phyloP scores from a whole-genome alignment of 2,888 invertebrate species.

The Harpagoxenus sublaevis region DNA sequence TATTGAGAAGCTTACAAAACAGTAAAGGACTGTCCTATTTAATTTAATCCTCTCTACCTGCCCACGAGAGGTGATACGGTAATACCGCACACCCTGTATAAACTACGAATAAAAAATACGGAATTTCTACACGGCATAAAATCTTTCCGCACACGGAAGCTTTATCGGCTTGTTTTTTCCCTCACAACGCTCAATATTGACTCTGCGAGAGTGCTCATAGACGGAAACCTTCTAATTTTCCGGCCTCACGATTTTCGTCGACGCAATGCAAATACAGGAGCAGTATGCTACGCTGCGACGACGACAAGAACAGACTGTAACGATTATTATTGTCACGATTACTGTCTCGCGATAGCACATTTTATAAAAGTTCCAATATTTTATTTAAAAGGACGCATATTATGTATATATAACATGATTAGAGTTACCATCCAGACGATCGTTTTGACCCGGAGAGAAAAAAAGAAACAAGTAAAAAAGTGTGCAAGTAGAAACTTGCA shows the following conservation, averaged over 20 bases:
- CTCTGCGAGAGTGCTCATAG: constrained; percentile 78
- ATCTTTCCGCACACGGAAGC: constrained; percentile 65
- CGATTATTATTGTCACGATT: not conserved
- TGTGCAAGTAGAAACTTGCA: no score
- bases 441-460: no score
- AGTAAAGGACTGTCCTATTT: no score
- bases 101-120: not conserved
- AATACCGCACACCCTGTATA: no score
- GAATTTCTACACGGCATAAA: not conserved
- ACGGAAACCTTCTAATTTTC: constrained; percentile 82
- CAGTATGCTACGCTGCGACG: constrained; percentile 20
- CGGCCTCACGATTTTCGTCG: constrained; percentile 77
- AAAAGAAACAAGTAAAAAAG: no score
- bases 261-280: constrained; percentile 80
- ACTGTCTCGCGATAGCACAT: not conserved
- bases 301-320: constrained; percentile 1
- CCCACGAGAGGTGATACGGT: no score
- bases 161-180: constrained; percentile 81
- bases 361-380: not conserved
- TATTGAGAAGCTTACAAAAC: no score
- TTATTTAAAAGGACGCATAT: not conserved
- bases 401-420: no score
- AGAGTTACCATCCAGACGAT: no score
- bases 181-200: constrained; percentile 80
- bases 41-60: no score